A percentile compares a stretch with the other conserved stretches of the same genome.
Evolutionary conservation across 2,888 invertebrate genomes (phyloP).

Genomic region (Phragmatobia fuliginosa): DNA sequence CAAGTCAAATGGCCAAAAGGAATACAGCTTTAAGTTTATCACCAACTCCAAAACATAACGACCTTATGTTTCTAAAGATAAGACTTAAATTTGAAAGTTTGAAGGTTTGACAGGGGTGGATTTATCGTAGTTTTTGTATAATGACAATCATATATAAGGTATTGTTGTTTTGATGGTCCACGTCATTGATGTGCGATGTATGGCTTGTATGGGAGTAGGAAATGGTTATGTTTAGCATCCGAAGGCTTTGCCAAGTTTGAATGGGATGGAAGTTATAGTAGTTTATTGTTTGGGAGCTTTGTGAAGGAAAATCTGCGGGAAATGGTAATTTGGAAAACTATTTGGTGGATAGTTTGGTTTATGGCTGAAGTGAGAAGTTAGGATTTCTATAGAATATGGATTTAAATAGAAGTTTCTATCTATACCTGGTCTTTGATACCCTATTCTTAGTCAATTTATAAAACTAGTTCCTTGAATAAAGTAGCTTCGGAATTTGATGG

Average conservation of each 20-base stretch:
- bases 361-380: neutral
- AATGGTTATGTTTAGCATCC: conserved; percentile 76
- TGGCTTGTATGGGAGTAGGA: conserved; percentile 73
- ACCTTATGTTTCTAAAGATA: neutral
- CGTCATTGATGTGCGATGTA: conserved; percentile 75
- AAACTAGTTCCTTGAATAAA: neutral
- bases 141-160: conserved; percentile 82
- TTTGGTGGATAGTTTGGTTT: conserved; percentile 17
- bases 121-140: conserved; percentile 48
- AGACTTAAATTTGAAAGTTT: conserved; percentile 10
- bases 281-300: conserved; percentile 73
- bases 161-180: conserved; percentile 84
- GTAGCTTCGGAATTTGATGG: too few species aligned
- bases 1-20: conserved; percentile 70
- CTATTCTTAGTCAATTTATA: neutral
- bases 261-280: conserved; percentile 70
- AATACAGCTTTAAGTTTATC: conserved; percentile 22
- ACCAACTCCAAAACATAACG: too few species aligned
- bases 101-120: neutral
- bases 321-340: conserved; percentile 16
- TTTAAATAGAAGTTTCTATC: neutral
- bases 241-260: conserved; percentile 73
- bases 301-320: conserved; percentile 60
- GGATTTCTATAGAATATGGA: neutral
- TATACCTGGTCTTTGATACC: neutral